phyloP scores from a whole-genome alignment of 2,888 invertebrate genomes.

The Phaedon cochleariae region DNA sequence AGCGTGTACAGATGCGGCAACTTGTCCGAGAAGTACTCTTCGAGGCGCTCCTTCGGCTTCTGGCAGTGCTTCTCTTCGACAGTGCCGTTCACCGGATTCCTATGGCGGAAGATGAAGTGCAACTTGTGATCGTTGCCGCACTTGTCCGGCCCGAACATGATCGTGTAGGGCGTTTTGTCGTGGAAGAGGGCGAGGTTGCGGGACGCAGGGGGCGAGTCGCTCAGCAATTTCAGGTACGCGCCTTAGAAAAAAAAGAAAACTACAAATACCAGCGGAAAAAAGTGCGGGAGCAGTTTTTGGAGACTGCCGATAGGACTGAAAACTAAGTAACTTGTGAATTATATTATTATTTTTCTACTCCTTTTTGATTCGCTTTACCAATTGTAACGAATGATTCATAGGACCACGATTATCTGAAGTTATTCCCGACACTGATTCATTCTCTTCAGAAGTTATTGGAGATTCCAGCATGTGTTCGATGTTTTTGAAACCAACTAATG shows the following conservation, averaged over 20 bases:
- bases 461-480: too few relatives aligned
- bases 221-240: constrained; percentile 93
- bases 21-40: constrained; percentile 91
- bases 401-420: too few relatives aligned
- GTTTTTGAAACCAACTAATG: too few relatives aligned
- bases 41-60: constrained; percentile 84
- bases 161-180: constrained; percentile 97
- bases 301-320: too few relatives aligned
- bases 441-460: too few relatives aligned
- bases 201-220: constrained; percentile 68
- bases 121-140: constrained; percentile 96
- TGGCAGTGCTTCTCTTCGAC: constrained; percentile 96
- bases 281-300: too few relatives aligned
- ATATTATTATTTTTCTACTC: too few relatives aligned
- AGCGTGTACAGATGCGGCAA: constrained; percentile 89
- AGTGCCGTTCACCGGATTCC: constrained; percentile 89
- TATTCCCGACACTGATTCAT: too few relatives aligned
- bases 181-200: constrained; percentile 84
- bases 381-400: too few relatives aligned
- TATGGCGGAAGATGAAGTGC: constrained; percentile 81
- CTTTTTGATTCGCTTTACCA: too few relatives aligned
- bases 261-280: too few relatives aligned
- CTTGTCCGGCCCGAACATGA: constrained; percentile 99
- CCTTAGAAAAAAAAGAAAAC: constrained; percentile 56
- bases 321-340: too few relatives aligned